phyloP scores from a whole-genome alignment of 1,140 invertebrate genomes.

The Pseudomyrmex pallidus region DNA sequence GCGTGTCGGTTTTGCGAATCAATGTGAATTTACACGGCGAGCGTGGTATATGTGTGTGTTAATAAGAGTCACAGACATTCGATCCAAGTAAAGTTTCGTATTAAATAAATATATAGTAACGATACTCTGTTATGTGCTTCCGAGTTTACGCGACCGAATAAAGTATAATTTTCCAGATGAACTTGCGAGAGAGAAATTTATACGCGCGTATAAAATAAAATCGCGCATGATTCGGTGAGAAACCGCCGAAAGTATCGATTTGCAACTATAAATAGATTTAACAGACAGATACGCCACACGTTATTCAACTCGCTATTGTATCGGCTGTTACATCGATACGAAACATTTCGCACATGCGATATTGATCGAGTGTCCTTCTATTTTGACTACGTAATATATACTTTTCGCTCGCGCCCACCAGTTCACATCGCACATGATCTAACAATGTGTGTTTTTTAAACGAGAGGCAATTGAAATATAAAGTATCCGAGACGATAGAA shows the following conservation, averaged over 20 bases:
- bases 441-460: conserved; percentile 4
- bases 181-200: background rate
- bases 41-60: background rate
- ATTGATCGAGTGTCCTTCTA: conserved; percentile 44
- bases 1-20: conserved; percentile 15
- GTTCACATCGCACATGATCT: conserved; percentile 36
- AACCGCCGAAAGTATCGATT: background rate
- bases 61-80: background rate
- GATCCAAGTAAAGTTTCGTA: conserved; percentile 6
- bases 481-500: no score
- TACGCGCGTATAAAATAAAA: background rate
- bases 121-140: background rate
- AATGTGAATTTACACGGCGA: conserved; percentile 11
- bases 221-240: no score
- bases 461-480: no score
- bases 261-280: background rate
- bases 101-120: background rate
- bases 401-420: conserved; percentile 37
- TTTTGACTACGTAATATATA: conserved; percentile 22
- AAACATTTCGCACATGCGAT: conserved; percentile 29
- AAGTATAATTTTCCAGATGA: conserved; percentile 7
- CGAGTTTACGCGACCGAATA: background rate
- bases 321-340: conserved; percentile 22
- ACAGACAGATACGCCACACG: conserved; percentile 11
- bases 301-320: background rate